Percentiles rank a stretch among this genome's conserved stretches.
Evolutionary conservation across 2,888 invertebrate genomes (phyloP).

Genomic region (Ectemnius cavifrons): DNA sequence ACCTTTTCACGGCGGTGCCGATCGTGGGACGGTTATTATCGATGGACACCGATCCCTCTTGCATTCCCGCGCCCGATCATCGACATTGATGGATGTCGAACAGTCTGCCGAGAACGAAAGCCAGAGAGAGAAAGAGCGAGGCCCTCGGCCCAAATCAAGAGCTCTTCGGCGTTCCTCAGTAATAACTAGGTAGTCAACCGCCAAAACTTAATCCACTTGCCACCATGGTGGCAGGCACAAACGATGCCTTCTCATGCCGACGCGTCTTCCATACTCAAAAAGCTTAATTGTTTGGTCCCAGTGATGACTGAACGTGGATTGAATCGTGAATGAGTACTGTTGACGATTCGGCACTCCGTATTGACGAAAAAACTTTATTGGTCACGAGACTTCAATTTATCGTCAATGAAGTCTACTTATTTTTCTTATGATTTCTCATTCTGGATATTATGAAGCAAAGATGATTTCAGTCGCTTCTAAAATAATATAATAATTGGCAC

Average conservation of each 20-base stretch:
- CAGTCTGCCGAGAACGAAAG: constrained; percentile 36
- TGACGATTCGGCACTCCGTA: background rate
- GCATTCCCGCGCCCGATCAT: constrained; percentile 46
- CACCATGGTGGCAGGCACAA: constrained; percentile 17
- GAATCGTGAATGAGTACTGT: background rate
- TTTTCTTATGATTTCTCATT: background rate
- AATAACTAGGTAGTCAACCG: constrained; percentile 34
- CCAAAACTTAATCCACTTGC: constrained; percentile 7
- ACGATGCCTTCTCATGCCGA: constrained; percentile 10
- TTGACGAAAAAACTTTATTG: background rate
- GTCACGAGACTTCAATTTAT: background rate
- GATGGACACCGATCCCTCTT: constrained; percentile 59
- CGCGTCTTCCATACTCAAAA: background rate
- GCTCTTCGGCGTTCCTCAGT: constrained; percentile 27
- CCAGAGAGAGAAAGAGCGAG: constrained; percentile 27
- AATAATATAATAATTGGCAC: constrained; percentile 30
- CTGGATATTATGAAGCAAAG: background rate
- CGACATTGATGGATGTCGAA: constrained; percentile 58
- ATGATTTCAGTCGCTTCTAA: constrained; percentile 9
- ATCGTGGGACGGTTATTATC: constrained; percentile 63
- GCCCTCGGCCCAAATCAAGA: background rate
- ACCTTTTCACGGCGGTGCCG: constrained; percentile 58
- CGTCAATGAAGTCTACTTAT: background rate
- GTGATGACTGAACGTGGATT: background rate
- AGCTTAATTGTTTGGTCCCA: background rate